Percentiles rank a stretch among this genome's conserved stretches.
Evolutionary conservation across 1,140 invertebrate species (phyloP).

Genomic region (Drosophila tristis): DNA sequence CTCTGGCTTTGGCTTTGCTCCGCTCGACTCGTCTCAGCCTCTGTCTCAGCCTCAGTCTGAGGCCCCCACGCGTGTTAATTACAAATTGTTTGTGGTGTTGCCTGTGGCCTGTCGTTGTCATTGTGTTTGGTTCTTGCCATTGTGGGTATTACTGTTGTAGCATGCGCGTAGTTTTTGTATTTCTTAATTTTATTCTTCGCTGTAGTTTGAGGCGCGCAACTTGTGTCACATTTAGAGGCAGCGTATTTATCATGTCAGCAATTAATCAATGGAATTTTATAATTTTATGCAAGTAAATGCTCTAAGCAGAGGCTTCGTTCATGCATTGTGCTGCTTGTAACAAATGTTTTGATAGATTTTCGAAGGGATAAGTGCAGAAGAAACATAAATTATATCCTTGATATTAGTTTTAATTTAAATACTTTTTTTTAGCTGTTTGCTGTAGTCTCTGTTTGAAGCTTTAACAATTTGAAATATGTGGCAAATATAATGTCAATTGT

Average conservation of each 20-base stretch:
- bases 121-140: constrained; percentile 65
- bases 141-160: constrained; percentile 63
- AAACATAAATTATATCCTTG: too few relatives aligned
- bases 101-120: constrained; percentile 14
- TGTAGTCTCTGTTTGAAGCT: too few relatives aligned
- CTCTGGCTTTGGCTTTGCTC: constrained; percentile 43
- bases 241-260: constrained; percentile 76
- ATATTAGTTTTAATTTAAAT: too few relatives aligned
- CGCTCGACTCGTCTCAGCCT: constrained; percentile 19
- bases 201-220: constrained; percentile 42
- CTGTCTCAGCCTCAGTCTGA: constrained; percentile 23
- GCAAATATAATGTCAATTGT: constrained; percentile 35
- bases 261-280: constrained; percentile 70
- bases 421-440: too few relatives aligned
- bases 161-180: constrained; percentile 20
- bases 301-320: constrained; percentile 7
- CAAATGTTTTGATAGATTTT: constrained; percentile 26
- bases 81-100: constrained; percentile 76
- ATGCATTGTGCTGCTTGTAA: constrained; percentile 11
- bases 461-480: constrained; percentile 9
- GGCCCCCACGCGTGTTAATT: constrained; percentile 74
- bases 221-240: constrained; percentile 76
- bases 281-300: constrained; percentile 41
- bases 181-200: constrained; percentile 41
- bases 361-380: constrained; percentile 28